Conservation (phyloP, 53 echinoderm and acorn worm species). For the Echinometra lucunter region DNA sequence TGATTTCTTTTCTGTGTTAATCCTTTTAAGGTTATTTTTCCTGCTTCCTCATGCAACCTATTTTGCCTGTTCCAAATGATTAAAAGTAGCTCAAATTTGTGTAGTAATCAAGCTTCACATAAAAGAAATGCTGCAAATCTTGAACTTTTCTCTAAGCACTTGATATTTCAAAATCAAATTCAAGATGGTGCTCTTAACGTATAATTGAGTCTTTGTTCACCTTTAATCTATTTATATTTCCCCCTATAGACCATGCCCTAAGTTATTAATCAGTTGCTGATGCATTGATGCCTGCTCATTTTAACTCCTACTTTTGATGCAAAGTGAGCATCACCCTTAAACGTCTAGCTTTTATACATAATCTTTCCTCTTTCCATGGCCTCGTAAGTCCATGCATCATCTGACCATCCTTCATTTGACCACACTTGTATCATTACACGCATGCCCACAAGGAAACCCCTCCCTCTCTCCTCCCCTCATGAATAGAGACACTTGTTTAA, state of each 20-base stretch:
- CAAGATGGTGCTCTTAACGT: no score
- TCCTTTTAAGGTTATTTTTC: background rate
- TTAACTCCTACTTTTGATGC: no score
- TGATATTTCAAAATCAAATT: background rate
- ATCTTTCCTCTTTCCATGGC: background rate
- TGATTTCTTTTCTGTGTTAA: background rate
- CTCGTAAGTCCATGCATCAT: background rate
- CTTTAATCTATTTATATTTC: no score
- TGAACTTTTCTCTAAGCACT: background rate
- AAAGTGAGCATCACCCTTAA: no score
- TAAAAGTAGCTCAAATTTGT: background rate
- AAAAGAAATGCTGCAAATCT: background rate
- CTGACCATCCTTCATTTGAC: no score
- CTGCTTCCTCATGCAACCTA: background rate
- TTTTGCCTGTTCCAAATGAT: background rate
- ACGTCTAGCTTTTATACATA: background rate
- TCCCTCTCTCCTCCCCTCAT: constrained; percentile 13
- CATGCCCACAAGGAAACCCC: constrained; percentile 9
- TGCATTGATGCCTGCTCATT: no score
- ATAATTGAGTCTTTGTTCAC: no score
- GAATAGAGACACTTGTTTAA: constrained; percentile 51
- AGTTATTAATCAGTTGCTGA: no score
- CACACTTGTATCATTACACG: background rate
- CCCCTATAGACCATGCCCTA: no score
- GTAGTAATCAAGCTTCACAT: background rate